Base-by-base conservation (phyloP, 1,140 invertebrate species). In the Sinella curviseta region DNA sequence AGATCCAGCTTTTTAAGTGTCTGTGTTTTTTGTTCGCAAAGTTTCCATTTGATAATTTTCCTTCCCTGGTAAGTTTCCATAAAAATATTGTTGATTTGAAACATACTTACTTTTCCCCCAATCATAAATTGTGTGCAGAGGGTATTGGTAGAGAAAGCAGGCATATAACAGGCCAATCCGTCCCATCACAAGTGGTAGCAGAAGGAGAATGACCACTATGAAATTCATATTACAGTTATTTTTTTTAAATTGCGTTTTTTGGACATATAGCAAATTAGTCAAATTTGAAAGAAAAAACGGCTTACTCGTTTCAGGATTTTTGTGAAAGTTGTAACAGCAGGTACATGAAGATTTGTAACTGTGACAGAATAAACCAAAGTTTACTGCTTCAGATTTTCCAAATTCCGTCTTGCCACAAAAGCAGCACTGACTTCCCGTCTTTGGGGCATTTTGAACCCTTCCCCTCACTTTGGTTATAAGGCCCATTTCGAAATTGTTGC, bases 221-320 rank as follows among this genome's bases (percentile, higher is more conserved):
- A 75, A 16, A 39, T 39, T 74, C 3, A n/a, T n/a, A n/a, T n/a
- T n/a, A n/a, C n/a, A n/a, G n/a, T n/a, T n/a, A n/a, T n/a, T n/a
- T n/a, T n/a, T n/a, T n/a, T n/a, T n/a, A n/a, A n/a, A n/a, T n/a
- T n/a, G n/a, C n/a, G n/a, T n/a, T n/a, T n/a, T n/a, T n/a, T n/a
- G n/a, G n/a, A n/a, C n/a, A n/a, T n/a, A n/a, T n/a, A n/a, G n/a
- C n/a, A n/a, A n/a, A n/a, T n/a, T n/a, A 74, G 17, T 48, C 17
- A 48, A 48, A 48, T 8, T 48, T 4, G 24, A 65, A 65, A 65
- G 26, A 65, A 20, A 4, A 65, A 24, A 65, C 8, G 26, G 77
- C 79, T 77, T 77, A 80, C 79, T 73, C 48, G 79, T 80, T 36
- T 80, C 79, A 34, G 79, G 79, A 80, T 74, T 80, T 80, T 75